phyloP scores from a whole-genome alignment of 2,888 invertebrate genomes.

The Polydrusus tereticollis region DNA sequence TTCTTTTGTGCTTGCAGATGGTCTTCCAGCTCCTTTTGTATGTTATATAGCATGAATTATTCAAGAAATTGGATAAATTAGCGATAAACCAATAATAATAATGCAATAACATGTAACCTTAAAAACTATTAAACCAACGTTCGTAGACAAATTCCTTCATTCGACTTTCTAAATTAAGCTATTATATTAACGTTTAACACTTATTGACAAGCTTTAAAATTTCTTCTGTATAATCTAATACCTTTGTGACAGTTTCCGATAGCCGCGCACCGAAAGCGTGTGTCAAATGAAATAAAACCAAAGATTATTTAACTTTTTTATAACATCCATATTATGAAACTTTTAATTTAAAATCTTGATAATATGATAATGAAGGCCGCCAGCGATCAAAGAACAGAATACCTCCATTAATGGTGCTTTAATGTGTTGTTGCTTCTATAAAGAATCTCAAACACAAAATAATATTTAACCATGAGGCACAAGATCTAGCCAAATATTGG shows the following conservation, averaged over 20 bases:
- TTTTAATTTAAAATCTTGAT: slow-evolving; percentile 22
- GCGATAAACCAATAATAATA: too few species aligned
- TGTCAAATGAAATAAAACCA: slow-evolving; percentile 5
- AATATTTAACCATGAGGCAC: slow-evolving; percentile 47
- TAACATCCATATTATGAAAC: slow-evolving; percentile 15
- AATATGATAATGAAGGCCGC: slow-evolving; percentile 37
- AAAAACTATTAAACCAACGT: too few species aligned
- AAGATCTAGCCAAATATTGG: slow-evolving; percentile 49
- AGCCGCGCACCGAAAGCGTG: not conserved
- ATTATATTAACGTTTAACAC: slow-evolving; percentile 8
- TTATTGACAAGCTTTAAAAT: slow-evolving; percentile 14
- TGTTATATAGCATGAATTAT: too few species aligned
- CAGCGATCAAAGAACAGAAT: slow-evolving; percentile 35
- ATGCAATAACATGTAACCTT: too few species aligned
- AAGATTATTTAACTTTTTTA: slow-evolving; percentile 16
- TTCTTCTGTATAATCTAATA: slow-evolving; percentile 13
- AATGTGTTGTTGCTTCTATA: slow-evolving; percentile 37
- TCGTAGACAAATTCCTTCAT: not conserved
- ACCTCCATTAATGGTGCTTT: slow-evolving; percentile 38
- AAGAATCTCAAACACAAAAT: slow-evolving; percentile 42
- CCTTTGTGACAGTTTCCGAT: slow-evolving; percentile 17
- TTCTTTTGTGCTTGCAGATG: too few species aligned
- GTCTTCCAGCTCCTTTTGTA: too few species aligned
- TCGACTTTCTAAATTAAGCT: not conserved
- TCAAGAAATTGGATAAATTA: too few species aligned